These are phyloP conservation scores for Pseudomyrmex sp. DNA, from an alignment of 1,140 invertebrate genomes.

Conservation along the genomic window DNA sequence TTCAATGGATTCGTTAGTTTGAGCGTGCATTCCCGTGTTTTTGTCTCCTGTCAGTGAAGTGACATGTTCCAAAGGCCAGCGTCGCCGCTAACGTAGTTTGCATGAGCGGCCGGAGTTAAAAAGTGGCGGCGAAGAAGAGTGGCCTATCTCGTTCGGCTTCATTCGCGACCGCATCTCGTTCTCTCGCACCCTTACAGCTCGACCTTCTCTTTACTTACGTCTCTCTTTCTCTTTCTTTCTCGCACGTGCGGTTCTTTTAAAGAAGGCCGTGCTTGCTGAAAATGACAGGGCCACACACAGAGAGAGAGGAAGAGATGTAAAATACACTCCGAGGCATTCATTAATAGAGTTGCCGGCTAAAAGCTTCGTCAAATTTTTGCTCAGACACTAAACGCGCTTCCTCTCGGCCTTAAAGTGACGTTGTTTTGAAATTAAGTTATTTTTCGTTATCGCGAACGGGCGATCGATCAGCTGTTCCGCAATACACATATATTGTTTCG, in stretches of 20 bases:
- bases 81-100: constrained; percentile 63
- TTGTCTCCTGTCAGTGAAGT: constrained; percentile 67
- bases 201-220: not conserved
- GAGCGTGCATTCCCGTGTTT: constrained; percentile 58
- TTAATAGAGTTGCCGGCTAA: constrained; percentile 80
- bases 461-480: constrained; percentile 63
- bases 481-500: constrained; percentile 31
- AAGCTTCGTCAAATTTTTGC: constrained; percentile 81
- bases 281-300: constrained; percentile 79
- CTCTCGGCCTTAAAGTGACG: constrained; percentile 70
- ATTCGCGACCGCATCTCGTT: constrained; percentile 29
- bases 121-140: constrained; percentile 53
- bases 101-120: constrained; percentile 69
- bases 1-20: constrained; percentile 62
- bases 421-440: constrained; percentile 81
- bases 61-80: constrained; percentile 70
- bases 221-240: constrained; percentile 29
- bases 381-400: constrained; percentile 43
- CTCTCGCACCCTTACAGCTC: constrained; percentile 19
- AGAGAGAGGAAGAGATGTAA: constrained; percentile 60
- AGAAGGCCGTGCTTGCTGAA: constrained; percentile 67
- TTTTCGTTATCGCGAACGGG: constrained; percentile 71
- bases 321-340: constrained; percentile 78
- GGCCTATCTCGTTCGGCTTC: constrained; percentile 42
- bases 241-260: constrained; percentile 48